Percentiles rank a stretch among this genome's conserved stretches.
Evolutionary conservation across 1,140 invertebrate species (phyloP).

Genomic region (Lucilia cuprina): DNA sequence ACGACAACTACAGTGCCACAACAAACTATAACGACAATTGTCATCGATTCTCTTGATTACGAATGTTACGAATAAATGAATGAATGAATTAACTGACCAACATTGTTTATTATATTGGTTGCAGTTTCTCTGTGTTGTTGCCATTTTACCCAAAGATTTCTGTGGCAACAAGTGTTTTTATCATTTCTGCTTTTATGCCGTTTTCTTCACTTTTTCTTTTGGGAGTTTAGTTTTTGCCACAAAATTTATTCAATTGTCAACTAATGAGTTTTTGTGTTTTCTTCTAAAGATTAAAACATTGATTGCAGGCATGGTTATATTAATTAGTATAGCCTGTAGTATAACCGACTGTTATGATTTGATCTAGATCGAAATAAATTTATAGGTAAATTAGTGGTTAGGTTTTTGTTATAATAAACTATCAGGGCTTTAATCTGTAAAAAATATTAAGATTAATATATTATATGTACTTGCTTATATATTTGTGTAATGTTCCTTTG

Average conservation of each 20-base stretch:
- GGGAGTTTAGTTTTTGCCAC: background rate
- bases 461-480: no score
- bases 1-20: background rate
- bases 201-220: background rate
- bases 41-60: conserved; percentile 7
- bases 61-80: background rate
- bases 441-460: background rate
- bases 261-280: background rate
- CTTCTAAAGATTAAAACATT: background rate
- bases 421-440: no score
- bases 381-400: no score
- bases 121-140: background rate
- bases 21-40: conserved; percentile 9
- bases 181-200: background rate
- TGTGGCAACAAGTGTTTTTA: background rate
- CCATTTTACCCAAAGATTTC: background rate
- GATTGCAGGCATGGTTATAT: conserved; percentile 15
- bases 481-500: no score
- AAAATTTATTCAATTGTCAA: conserved; percentile 15
- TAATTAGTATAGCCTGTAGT: conserved; percentile 2
- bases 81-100: background rate
- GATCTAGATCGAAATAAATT: background rate
- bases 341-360: background rate
- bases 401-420: no score
- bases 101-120: background rate